Evolutionary conservation across 2,113 vertebrate genomes (phyloP), one percentile per base, ranked within the genome.

Genomic region (Ciconia stormi): DNA sequence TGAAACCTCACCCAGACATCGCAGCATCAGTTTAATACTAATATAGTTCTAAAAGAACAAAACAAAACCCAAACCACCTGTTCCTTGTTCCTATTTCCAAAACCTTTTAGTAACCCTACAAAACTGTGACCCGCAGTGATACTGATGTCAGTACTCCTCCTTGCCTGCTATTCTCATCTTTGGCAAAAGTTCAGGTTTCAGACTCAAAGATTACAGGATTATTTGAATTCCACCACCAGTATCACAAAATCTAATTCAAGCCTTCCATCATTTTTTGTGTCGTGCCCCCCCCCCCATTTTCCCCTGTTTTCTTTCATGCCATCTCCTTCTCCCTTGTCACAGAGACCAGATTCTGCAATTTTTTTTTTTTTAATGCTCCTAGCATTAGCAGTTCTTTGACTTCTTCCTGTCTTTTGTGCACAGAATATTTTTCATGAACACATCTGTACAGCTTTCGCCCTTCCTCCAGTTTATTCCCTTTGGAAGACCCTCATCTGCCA

Each of bases 401-500:
- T 95, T 92, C 52, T 89, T 82, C 36, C 53, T 38, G 42, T 67
- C 46, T 82, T 55, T 55, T 47, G 23, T 52, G 29, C 59, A 91
- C 12, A 52, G 21, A 89, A 50, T 69, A 59, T 84, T 90, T 81
- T 93, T 82, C 80, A 93, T 47, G 16, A 95, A 94, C 38, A 78
- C 69, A 87, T 89, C 89, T 63, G 47, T 47, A 92, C 30, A 89
- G 80, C 72, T 92, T 93, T 80, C 91, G 93, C 55, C 65, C 27
- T 80, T 87, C 44, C 82, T 71, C 36, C 42, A 81, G 63, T 81
- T 93, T 94, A 94, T 81, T 92, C 92, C 79, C 80, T 89, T 83
- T 88, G 83, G 93, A 97, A 89, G 89, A 67, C 36, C 34, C 82
- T 71, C 72, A 89, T 90, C 69, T 93, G 80, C 82, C 73, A 95